Evolutionary conservation across 1,140 invertebrate genomes (phyloP).

Genomic region (Heliconius congener): DNA sequence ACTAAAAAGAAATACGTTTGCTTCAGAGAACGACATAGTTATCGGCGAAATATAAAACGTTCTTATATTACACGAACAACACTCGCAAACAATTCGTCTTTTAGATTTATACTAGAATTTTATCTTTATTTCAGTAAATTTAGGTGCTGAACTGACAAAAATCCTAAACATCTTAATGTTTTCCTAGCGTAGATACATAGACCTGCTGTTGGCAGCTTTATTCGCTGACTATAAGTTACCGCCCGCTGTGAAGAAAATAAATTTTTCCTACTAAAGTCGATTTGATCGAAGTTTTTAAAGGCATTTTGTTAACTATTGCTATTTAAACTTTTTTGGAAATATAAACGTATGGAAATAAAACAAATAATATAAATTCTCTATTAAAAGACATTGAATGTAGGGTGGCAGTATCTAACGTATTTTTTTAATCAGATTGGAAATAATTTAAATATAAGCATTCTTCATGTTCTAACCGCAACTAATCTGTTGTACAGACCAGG

Average conservation of each 20-base stretch:
- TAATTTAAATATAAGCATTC: no score
- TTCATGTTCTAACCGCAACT: no score
- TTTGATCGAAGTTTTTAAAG: slow-evolving; percentile 11
- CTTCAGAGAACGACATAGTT: no score
- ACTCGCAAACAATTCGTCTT: not conserved
- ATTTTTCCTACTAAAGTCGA: slow-evolving; percentile 23
- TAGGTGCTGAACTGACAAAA: slow-evolving; percentile 24
- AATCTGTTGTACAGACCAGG: no score
- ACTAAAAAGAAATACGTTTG: no score
- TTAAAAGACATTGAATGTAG: no score
- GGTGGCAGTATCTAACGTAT: no score
- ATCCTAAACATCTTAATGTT: slow-evolving; percentile 33
- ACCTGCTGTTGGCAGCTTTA: slow-evolving; percentile 35
- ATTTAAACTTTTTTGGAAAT: not conserved
- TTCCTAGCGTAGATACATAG: slow-evolving; percentile 22
- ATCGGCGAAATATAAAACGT: not conserved
- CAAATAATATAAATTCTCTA: no score
- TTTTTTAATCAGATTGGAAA: no score
- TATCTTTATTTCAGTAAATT: slow-evolving; percentile 8
- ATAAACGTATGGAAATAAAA: no score
- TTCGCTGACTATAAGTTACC: slow-evolving; percentile 32
- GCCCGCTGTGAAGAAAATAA: slow-evolving; percentile 33
- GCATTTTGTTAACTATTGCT: not conserved
- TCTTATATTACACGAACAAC: not conserved
- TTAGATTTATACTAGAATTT: slow-evolving; percentile 2